These are phyloP conservation scores for Synergus gifuensis DNA, from an alignment of 2,888 invertebrate genomes.

Conservation along the genomic window DNA sequence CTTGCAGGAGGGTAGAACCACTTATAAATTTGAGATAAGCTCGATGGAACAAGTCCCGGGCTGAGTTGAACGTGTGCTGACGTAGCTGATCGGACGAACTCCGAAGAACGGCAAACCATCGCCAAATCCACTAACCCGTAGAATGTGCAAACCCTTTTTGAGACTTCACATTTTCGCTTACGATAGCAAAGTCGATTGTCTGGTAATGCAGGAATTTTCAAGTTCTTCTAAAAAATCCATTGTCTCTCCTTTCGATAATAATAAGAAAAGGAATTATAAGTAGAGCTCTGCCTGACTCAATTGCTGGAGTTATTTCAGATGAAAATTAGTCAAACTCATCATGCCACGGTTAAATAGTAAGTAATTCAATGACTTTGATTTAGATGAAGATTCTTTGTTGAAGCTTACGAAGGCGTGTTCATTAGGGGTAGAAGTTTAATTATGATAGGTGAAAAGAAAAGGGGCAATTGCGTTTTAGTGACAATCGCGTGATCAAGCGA, in stretches of 20 bases:
- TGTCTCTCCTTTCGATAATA: not conserved
- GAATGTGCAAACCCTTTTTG: constrained; percentile 48
- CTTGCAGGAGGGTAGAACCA: constrained; percentile 41
- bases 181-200: constrained; percentile 45
- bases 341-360: not conserved
- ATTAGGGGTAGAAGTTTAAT: constrained; percentile 1
- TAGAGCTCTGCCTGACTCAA: no score
- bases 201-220: not conserved
- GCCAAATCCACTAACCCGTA: constrained; percentile 53
- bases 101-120: constrained; percentile 41
- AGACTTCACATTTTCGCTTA: constrained; percentile 44
- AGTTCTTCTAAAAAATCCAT: not conserved
- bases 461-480: not conserved
- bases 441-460: not conserved
- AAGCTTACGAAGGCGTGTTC: not conserved
- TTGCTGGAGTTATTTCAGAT: not conserved
- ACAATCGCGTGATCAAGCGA: constrained; percentile 25
- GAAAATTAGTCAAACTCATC: not conserved
- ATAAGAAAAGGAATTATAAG: not conserved
- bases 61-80: constrained; percentile 52
- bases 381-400: not conserved
- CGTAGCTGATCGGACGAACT: constrained; percentile 48
- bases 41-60: constrained; percentile 43
- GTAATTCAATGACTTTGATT: not conserved
- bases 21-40: constrained; percentile 59